phyloP scores from a whole-genome alignment of 1,140 invertebrate genomes.

The Trachymyrmex cornetzi region DNA sequence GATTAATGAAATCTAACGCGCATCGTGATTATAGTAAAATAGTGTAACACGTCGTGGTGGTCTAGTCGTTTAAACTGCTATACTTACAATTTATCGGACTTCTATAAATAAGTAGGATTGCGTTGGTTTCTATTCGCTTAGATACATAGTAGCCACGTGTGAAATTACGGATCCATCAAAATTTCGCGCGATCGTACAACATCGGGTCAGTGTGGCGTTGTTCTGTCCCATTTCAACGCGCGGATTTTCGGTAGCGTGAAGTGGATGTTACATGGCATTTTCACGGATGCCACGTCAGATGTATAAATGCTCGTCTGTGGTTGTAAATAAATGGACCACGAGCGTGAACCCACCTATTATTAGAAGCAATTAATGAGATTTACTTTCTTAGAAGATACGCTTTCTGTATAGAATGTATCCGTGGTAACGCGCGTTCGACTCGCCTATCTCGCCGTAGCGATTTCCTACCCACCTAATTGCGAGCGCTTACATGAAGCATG shows the following conservation, averaged over 20 bases:
- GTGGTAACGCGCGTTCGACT: conserved; percentile 78
- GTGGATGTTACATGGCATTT: conserved; percentile 67
- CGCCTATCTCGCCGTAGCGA: conserved; percentile 77
- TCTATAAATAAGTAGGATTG: conserved; percentile 15
- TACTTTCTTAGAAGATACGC: conserved; percentile 50
- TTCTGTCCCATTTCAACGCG: conserved; percentile 41
- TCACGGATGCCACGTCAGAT: conserved; percentile 72
- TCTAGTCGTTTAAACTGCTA: neutral
- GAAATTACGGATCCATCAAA: neutral
- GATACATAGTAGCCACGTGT: neutral
- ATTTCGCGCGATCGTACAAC: neutral
- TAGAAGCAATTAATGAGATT: conserved; percentile 79
- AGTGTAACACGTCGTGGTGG: neutral
- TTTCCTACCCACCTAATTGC: conserved; percentile 77
- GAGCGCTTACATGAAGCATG: conserved; percentile 20
- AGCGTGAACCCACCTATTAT: conserved; percentile 72
- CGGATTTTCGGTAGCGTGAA: conserved; percentile 51
- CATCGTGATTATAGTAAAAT: conserved; percentile 37
- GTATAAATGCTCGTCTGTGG: conserved; percentile 66
- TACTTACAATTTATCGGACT: neutral
- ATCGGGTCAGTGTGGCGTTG: neutral
- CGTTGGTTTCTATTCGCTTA: neutral
- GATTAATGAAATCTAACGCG: conserved; percentile 69
- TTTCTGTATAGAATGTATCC: conserved; percentile 74
- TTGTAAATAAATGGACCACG: conserved; percentile 69